A percentile compares a stretch with the other conserved stretches of the same genome.
Conservation (phyloP, 1,140 invertebrate genomes). For the Paramacrobiotus metropolitanus region DNA sequence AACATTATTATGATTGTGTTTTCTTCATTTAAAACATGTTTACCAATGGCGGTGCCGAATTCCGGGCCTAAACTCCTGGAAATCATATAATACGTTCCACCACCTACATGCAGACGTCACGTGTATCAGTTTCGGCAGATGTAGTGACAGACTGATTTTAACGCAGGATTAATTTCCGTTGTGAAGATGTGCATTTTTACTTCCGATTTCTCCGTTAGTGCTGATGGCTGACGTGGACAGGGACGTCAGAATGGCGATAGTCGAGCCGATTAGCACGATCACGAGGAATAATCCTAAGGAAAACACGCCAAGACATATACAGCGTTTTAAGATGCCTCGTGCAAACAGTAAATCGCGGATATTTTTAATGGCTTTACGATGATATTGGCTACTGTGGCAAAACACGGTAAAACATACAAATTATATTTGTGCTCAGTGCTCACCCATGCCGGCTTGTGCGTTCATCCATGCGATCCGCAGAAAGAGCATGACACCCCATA, state of each 20-base stretch:
- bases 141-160: not conserved
- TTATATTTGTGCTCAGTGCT: slow-evolving; percentile 12
- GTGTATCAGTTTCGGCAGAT: not conserved
- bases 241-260: slow-evolving; percentile 27
- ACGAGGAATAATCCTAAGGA: slow-evolving; percentile 15
- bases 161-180: not conserved
- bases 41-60: slow-evolving; percentile 86
- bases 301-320: not conserved
- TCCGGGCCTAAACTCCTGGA: slow-evolving; percentile 86
- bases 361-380: too few relatives aligned
- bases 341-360: too few relatives aligned
- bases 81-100: slow-evolving; percentile 89
- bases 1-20: not conserved
- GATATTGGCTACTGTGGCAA: too few relatives aligned
- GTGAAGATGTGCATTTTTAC: slow-evolving; percentile 14
- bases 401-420: not conserved
- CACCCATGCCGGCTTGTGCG: slow-evolving; percentile 42
- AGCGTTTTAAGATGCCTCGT: too few relatives aligned
- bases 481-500: slow-evolving; percentile 40
- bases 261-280: slow-evolving; percentile 21
- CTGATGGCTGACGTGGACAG: slow-evolving; percentile 32
- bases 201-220: slow-evolving; percentile 31
- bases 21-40: slow-evolving; percentile 22
- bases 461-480: slow-evolving; percentile 35
- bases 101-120: slow-evolving; percentile 17